These are phyloP conservation scores for Proctacanthus coquilletti DNA, from an alignment of 1,140 invertebrate species.

Conservation along the genomic window DNA sequence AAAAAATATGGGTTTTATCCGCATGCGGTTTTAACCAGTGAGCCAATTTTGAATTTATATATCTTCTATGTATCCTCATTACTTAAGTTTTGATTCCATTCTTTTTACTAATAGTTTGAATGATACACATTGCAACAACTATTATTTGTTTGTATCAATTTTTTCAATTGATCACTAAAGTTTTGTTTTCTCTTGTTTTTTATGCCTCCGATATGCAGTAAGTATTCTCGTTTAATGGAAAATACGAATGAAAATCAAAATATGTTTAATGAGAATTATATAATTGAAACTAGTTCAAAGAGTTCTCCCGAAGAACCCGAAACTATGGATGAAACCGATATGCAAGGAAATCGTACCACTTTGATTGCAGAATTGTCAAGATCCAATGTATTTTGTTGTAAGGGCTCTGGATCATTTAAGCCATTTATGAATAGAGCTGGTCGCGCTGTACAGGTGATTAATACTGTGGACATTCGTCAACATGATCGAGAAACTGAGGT, in stretches of 20 bases:
- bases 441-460: not conserved
- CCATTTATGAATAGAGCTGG: not conserved
- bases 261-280: slow-evolving; percentile 5
- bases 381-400: not conserved
- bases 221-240: slow-evolving; percentile 12
- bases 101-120: no score
- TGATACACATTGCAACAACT: no score
- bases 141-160: no score
- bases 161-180: no score
- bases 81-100: no score
- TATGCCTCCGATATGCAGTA: slow-evolving; percentile 24
- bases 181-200: no score
- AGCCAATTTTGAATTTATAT: no score
- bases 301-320: not conserved
- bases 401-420: not conserved
- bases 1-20: no score
- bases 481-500: not conserved
- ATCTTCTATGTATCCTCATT: no score
- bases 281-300: slow-evolving; percentile 3
- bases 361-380: not conserved
- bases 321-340: not conserved
- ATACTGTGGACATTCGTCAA: not conserved
- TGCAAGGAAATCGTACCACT: not conserved
- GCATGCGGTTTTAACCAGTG: no score
- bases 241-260: slow-evolving; percentile 3